Base-by-base conservation (phyloP, 2,888 invertebrate genomes). In the Pogonocherus hispidulus region DNA sequence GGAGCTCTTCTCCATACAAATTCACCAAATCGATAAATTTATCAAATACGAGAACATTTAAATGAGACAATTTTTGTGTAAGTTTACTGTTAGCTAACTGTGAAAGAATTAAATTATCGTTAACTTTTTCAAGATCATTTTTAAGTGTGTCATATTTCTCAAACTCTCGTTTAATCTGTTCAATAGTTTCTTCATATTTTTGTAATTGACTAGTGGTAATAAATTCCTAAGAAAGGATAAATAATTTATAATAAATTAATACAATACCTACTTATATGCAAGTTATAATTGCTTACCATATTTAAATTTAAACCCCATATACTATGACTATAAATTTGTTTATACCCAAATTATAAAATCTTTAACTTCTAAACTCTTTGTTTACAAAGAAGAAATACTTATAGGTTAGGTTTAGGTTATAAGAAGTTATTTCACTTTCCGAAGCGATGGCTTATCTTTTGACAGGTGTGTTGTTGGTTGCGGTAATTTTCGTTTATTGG, bases 41-140 rank as follows among this genome's bases (percentile, higher is more conserved):
- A 67, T 73, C 71, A 69, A 82, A 84, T 23, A 84, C 70, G 78
- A 84, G 83, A 0, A 83, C 79, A 51, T 75, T 73, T 2, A 81
- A 73, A 69, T 78, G 75, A 59, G 80, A 81, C 14, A 83, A 65
- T 65, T 80, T 79, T 52, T 77, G 62, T 18, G 66, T 72, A 3
- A 70, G 44, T 56, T 78, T 64, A 16, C 51, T 62, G 32, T 75
- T 71, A 47, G 79, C 70, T 23, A 83, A 64, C 46, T 75, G 77
- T 8, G 71, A 65, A 3, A 80, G 74, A 8, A 78, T 69, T 18
- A 82, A 78, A 69, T 75, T 78, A 57, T 80, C 76, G 44, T 79
- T 78, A 63, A 78, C 74, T 54, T 70, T 69, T 63, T 79, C 73
- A 18, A 81, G 69, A 71, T 78, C 35, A 56, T 74, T 63, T 60